phyloP scores from a whole-genome alignment of 2,888 invertebrate species.

The Laspeyria flexula region DNA sequence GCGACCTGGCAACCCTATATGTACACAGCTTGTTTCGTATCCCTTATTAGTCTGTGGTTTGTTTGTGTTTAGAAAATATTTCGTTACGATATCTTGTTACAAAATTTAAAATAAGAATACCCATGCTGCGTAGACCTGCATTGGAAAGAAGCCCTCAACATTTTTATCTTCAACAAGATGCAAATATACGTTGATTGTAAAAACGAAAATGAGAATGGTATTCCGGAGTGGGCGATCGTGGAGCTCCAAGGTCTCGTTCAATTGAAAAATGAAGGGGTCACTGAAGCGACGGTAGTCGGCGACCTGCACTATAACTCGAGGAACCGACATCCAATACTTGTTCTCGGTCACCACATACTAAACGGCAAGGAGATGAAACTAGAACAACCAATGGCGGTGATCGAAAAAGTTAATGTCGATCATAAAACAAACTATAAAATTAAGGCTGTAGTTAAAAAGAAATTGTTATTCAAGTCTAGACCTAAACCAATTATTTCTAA shows the following conservation, averaged over 20 bases:
- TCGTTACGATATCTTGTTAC: too few species aligned
- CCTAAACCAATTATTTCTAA: constrained; percentile 95
- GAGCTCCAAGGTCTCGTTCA: constrained; percentile 96
- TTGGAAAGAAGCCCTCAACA: too few species aligned
- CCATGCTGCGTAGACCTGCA: too few species aligned
- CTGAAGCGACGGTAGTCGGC: constrained; percentile 91
- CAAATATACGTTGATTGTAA: constrained; percentile 69
- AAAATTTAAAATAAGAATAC: too few species aligned
- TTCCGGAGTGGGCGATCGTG: constrained; percentile 92
- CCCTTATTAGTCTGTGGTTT: too few species aligned
- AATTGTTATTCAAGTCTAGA: constrained; percentile 94
- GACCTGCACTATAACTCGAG: constrained; percentile 92
- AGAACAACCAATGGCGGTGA: constrained; percentile 94
- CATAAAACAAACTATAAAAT: constrained; percentile 89
- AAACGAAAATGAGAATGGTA: constrained; percentile 57
- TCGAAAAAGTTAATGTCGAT: constrained; percentile 86
- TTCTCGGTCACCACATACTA: constrained; percentile 96
- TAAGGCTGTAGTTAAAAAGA: constrained; percentile 92
- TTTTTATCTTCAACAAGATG: constrained; percentile 42
- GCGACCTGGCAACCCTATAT: too few species aligned
- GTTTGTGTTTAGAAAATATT: too few species aligned
- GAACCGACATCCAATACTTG: constrained; percentile 91
- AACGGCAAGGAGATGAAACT: constrained; percentile 93
- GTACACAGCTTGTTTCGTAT: too few species aligned
- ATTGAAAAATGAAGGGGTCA: constrained; percentile 85